Evolutionary conservation across 2,888 invertebrate genomes (phyloP).

Genomic region (Callyntrura guangdongensis): DNA sequence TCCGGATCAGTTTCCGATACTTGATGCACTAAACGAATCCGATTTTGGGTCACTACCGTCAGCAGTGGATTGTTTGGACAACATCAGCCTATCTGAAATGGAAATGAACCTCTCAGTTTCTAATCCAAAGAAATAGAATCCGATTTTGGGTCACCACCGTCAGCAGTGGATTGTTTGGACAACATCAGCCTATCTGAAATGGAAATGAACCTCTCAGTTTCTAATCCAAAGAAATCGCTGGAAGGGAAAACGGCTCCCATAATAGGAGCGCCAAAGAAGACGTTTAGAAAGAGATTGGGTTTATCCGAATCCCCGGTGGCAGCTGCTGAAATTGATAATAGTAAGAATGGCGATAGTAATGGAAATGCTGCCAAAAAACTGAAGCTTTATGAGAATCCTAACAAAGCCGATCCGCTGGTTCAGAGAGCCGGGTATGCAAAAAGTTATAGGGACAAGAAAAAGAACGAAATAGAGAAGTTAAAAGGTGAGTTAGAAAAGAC

Average conservation of each 20-base stretch:
- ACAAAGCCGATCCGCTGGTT: not conserved
- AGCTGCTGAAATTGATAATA: not conserved
- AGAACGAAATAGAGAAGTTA: not conserved
- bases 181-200: too few relatives aligned
- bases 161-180: too few relatives aligned
- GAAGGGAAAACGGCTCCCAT: not conserved
- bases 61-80: too few relatives aligned
- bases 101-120: too few relatives aligned
- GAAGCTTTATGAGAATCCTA: conserved; percentile 15
- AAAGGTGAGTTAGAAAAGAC: too few relatives aligned
- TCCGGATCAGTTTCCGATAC: too few relatives aligned
- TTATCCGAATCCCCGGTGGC: not conserved
- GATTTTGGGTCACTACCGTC: too few relatives aligned
- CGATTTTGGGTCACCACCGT: too few relatives aligned
- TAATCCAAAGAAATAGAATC: not conserved
- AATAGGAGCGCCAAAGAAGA: not conserved
- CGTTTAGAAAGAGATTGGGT: not conserved
- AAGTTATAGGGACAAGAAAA: conserved; percentile 35
- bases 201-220: too few relatives aligned
- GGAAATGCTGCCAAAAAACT: not conserved
- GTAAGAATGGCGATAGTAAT: not conserved
- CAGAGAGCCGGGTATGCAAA: conserved; percentile 42
- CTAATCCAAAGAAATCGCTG: not conserved
- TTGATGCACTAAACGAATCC: too few relatives aligned
- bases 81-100: too few relatives aligned